These are phyloP conservation scores for Protomyctophum bolini DNA, from an alignment of 2,113 vertebrate genomes.

Conservation along the genomic window DNA sequence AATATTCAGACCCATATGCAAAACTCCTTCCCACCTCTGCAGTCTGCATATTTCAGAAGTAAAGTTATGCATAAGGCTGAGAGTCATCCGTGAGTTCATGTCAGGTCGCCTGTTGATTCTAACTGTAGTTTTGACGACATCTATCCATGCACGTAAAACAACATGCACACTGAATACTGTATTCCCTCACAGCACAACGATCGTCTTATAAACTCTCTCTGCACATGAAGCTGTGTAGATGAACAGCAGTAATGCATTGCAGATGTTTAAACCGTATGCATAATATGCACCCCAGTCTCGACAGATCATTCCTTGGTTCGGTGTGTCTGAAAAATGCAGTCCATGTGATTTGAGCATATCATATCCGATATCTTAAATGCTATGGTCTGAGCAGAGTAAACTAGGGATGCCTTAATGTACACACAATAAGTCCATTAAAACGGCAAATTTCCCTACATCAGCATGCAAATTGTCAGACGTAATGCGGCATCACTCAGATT, in stretches of 20 bases:
- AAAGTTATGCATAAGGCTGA: too few species aligned
- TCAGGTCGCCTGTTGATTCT: slow-evolving; percentile 10
- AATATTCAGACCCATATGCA: too few species aligned
- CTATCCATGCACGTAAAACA: slow-evolving; percentile 19
- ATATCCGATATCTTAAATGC: too few species aligned
- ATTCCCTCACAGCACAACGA: background rate
- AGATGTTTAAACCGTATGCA: slow-evolving; percentile 35
- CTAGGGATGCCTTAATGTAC: background rate
- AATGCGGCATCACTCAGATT: slow-evolving; percentile 4
- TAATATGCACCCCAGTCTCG: background rate
- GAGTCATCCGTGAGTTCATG: slow-evolving; percentile 23
- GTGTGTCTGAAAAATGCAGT: background rate
- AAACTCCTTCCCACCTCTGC: too few species aligned
- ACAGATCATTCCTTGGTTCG: background rate
- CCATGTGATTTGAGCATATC: too few species aligned
- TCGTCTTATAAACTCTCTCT: slow-evolving; percentile 4
- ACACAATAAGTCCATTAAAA: background rate
- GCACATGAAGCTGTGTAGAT: background rate
- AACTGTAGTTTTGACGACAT: slow-evolving; percentile 2
- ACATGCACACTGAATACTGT: slow-evolving; percentile 7
- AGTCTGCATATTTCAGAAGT: too few species aligned
- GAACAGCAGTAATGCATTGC: slow-evolving; percentile 28
- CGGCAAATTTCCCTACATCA: background rate
- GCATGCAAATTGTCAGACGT: slow-evolving; percentile 22
- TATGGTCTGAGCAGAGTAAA: too few species aligned